Conservation (phyloP, 1,140 invertebrate genomes). For the Leptopilina boulardi region DNA sequence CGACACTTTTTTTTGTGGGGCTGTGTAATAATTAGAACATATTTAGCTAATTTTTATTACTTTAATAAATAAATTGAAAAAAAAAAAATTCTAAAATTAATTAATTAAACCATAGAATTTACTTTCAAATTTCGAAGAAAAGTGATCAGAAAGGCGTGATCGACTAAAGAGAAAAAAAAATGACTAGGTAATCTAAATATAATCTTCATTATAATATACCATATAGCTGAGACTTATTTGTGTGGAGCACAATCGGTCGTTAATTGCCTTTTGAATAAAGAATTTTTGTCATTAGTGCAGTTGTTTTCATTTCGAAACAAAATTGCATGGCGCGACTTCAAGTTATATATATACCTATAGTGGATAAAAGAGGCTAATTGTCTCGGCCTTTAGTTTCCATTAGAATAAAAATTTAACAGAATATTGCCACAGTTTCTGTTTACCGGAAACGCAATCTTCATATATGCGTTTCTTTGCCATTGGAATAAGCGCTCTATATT, state of each 20-base stretch:
- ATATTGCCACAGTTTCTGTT: constrained; percentile 24
- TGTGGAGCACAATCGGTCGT: constrained; percentile 7
- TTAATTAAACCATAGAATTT: too few species aligned
- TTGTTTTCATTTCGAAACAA: constrained; percentile 16
- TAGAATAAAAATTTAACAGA: constrained; percentile 25
- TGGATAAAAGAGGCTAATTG: constrained; percentile 15
- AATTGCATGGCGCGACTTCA: not conserved
- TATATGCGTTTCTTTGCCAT: not conserved
- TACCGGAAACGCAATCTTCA: constrained; percentile 29
- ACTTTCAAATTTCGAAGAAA: not conserved
- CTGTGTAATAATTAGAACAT: too few species aligned
- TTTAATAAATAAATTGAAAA: too few species aligned
- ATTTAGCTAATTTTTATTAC: too few species aligned
- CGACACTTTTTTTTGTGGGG: too few species aligned
- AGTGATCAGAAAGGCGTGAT: not conserved
- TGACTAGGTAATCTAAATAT: not conserved
- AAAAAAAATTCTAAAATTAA: too few species aligned
- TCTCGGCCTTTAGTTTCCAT: constrained; percentile 28
- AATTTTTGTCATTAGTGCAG: constrained; percentile 8
- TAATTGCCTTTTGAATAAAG: constrained; percentile 26
- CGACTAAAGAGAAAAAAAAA: not conserved
- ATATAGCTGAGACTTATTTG: constrained; percentile 3
- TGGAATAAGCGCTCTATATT: constrained; percentile 19
- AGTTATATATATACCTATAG: not conserved
- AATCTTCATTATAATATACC: not conserved